Percentiles rank a stretch among this genome's conserved stretches.
Conservation (phyloP, 2,888 invertebrate genomes). For the Aethes cnicana region DNA sequence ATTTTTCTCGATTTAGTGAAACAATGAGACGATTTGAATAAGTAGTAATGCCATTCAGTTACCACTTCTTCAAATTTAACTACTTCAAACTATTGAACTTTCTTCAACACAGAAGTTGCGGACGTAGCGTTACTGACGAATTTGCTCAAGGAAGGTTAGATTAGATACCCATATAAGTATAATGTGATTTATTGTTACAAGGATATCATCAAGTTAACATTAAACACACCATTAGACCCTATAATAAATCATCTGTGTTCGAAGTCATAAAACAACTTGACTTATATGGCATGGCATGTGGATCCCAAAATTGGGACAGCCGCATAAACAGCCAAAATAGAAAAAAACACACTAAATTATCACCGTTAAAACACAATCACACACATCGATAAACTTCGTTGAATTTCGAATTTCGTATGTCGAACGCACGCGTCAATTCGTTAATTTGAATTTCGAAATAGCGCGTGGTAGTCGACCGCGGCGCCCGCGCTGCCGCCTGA, state of each 20-base stretch:
- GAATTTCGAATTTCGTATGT: constrained; percentile 49
- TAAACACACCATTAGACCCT: constrained; percentile 20
- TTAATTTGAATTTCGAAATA: constrained; percentile 52
- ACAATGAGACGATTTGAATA: no score
- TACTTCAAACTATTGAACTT: no score
- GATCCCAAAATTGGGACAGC: constrained; percentile 16
- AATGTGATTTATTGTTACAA: constrained; percentile 19
- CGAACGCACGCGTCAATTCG: constrained; percentile 55
- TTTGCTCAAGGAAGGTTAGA: constrained; percentile 9
- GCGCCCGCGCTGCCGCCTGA: constrained; percentile 70
- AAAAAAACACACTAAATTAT: constrained; percentile 40
- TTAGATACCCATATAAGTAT: constrained; percentile 4
- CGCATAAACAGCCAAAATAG: constrained; percentile 29
- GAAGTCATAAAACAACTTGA: constrained; percentile 28
- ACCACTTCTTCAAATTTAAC: no score
- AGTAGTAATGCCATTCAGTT: no score
- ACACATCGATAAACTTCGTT: constrained; percentile 68
- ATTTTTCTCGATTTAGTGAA: no score
- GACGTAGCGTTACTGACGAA: background rate
- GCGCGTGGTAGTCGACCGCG: constrained; percentile 54
- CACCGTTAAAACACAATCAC: constrained; percentile 48
- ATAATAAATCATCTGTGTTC: constrained; percentile 26
- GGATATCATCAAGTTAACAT: constrained; percentile 22
- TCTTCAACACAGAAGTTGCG: background rate
- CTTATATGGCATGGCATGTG: constrained; percentile 27